These are phyloP conservation scores for Cheilosia scutellata DNA, from an alignment of 2,888 invertebrate genomes.

Conservation along the genomic window DNA sequence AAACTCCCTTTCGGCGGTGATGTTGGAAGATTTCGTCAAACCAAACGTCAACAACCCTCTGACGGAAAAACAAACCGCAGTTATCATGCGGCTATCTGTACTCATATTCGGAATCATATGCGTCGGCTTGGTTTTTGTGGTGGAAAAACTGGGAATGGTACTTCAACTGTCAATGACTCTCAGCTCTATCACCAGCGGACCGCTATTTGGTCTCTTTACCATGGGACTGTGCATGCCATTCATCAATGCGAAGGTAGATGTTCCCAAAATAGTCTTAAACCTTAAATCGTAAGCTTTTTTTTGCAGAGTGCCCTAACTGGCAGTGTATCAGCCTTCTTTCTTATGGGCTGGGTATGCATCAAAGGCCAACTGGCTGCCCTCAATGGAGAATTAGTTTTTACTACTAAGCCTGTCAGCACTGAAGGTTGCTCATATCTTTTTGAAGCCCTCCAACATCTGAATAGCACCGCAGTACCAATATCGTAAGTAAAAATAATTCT, in stretches of 20 bases:
- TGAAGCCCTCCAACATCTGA: conserved; percentile 78
- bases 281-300: not conserved
- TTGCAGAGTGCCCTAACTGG: conserved; percentile 89
- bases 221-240: conserved; percentile 88
- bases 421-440: conserved; percentile 86
- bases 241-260: conserved; percentile 86
- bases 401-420: conserved; percentile 85
- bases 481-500: conserved; percentile 4
- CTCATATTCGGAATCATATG: conserved; percentile 88
- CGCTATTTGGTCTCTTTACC: conserved; percentile 89
- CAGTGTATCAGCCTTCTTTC: conserved; percentile 86
- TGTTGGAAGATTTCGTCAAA: conserved; percentile 91
- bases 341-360: conserved; percentile 89
- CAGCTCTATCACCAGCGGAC: conserved; percentile 88
- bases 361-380: conserved; percentile 89
- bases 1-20: conserved; percentile 92
- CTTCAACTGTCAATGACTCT: conserved; percentile 87
- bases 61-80: conserved; percentile 85
- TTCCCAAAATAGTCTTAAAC: not conserved
- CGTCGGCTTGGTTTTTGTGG: conserved; percentile 88
- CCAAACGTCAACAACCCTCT: conserved; percentile 86
- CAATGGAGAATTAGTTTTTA: conserved; percentile 86
- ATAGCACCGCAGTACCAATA: conserved; percentile 74
- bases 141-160: conserved; percentile 90
- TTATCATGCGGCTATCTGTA: conserved; percentile 89